phyloP scores from a whole-genome alignment of 2,888 invertebrate species.

The Acholoe squamosa region DNA sequence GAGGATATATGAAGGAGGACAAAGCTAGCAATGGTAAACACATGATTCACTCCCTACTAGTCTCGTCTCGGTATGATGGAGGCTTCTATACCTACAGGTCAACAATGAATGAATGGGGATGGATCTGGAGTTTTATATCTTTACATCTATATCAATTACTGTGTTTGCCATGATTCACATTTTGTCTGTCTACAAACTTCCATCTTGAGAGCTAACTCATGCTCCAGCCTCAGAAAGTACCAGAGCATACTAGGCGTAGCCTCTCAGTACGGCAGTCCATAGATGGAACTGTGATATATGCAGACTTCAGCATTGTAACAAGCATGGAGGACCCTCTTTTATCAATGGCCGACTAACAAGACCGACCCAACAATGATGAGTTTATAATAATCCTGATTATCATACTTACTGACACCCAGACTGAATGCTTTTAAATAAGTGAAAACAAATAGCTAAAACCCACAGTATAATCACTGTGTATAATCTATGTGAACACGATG shows the following conservation, averaged over 20 bases:
- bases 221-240: too few species aligned
- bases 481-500: slow-evolving; percentile 22
- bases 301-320: slow-evolving; percentile 16
- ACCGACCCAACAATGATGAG: neutral
- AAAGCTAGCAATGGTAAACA: too few species aligned
- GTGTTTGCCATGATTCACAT: too few species aligned
- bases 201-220: too few species aligned
- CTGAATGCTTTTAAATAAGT: neutral
- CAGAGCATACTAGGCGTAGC: too few species aligned
- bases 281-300: neutral
- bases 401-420: neutral
- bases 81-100: neutral
- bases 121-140: neutral
- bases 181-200: too few species aligned
- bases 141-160: neutral
- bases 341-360: neutral
- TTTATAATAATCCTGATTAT: neutral
- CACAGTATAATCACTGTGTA: neutral
- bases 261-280: too few species aligned
- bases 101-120: neutral
- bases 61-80: too few species aligned
- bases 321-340: neutral
- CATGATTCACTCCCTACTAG: too few species aligned
- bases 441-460: neutral
- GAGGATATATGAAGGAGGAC: too few species aligned